phyloP scores from a whole-genome alignment of 2,797 vertebrate genomes.

The Trematomus bernacchii region DNA sequence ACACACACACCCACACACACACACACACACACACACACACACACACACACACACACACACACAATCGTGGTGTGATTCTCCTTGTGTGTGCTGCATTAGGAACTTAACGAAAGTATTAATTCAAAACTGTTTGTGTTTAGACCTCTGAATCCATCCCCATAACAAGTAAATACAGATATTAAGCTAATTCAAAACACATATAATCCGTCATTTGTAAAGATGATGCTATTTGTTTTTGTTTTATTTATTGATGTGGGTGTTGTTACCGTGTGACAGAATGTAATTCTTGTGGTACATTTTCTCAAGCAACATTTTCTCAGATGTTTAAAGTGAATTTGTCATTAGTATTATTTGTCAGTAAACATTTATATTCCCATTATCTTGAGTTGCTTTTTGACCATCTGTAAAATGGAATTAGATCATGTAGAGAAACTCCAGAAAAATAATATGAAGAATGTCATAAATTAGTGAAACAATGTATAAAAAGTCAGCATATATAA shows the following conservation, averaged over 20 bases:
- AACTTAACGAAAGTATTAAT: not conserved
- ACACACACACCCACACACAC: not conserved
- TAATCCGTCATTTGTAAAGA: not conserved
- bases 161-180: no score
- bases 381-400: not conserved
- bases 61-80: not conserved
- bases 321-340: not conserved
- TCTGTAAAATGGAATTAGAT: not conserved
- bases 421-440: not conserved
- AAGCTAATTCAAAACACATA: not conserved
- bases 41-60: not conserved
- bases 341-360: not conserved
- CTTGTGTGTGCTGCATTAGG: not conserved
- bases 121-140: no score
- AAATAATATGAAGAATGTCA: not conserved
- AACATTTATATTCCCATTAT: not conserved
- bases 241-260: not conserved
- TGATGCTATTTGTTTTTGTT: not conserved
- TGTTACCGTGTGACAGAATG: slow-evolving; percentile 24
- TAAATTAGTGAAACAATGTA: not conserved
- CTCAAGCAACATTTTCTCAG: not conserved
- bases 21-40: not conserved
- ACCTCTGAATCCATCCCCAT: no score
- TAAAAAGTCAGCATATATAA: not conserved
- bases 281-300: not conserved